Conservation (phyloP, 2,888 invertebrate genomes). For the Drosophila meridiana region DNA sequence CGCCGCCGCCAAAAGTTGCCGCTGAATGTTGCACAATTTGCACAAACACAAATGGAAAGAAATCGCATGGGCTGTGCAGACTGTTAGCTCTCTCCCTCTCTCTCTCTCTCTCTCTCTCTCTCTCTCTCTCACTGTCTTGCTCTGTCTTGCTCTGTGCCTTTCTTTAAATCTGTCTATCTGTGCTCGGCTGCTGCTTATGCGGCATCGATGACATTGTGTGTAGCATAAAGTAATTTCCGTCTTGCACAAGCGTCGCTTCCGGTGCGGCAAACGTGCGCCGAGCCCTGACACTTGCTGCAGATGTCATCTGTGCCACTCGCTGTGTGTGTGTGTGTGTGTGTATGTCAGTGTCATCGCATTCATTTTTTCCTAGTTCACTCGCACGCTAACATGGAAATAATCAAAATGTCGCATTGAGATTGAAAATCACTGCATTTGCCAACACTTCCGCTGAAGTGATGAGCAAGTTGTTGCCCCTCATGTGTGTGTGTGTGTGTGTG, state of each 20-base stretch:
- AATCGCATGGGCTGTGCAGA: constrained; percentile 31
- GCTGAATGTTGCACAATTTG: constrained; percentile 50
- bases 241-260: constrained; percentile 81
- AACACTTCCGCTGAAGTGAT: constrained; percentile 81
- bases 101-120: too few species aligned
- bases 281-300: constrained; percentile 78
- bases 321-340: constrained; percentile 23
- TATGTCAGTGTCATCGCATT: constrained; percentile 58
- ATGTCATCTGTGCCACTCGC: constrained; percentile 47
- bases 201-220: constrained; percentile 83
- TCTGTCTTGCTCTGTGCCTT: constrained; percentile 1
- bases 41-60: constrained; percentile 52
- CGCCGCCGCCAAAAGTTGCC: constrained; percentile 28
- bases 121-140: neutral
- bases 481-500: constrained; percentile 16
- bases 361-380: constrained; percentile 59
- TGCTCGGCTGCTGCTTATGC: constrained; percentile 70
- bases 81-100: neutral
- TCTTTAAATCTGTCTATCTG: constrained; percentile 36
- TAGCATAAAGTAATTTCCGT: constrained; percentile 82
- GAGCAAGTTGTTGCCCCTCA: constrained; percentile 72
- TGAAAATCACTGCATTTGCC: constrained; percentile 80
- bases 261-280: constrained; percentile 80
- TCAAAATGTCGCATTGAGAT: constrained; percentile 81
- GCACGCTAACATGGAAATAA: constrained; percentile 80